Evolutionary conservation across 2,113 vertebrate genomes (phyloP).

Genomic region (Psilopsiagon aurifrons): DNA sequence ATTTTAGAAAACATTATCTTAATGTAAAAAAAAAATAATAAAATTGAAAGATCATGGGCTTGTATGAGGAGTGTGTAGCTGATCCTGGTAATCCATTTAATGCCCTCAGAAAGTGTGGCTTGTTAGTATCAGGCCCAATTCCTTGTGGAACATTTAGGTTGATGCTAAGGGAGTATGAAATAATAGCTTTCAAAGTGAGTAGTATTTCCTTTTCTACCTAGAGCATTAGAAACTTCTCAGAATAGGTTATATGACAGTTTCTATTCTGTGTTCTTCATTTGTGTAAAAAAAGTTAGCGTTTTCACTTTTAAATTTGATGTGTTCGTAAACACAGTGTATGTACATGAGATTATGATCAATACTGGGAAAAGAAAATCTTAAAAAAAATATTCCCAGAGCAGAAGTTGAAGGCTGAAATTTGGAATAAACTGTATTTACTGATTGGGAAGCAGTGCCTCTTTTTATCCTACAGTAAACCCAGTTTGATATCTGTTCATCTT

Average conservation of each 20-base stretch:
- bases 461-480: background rate
- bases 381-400: background rate
- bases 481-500: background rate
- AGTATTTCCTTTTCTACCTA: background rate
- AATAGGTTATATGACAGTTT: background rate
- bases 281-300: background rate
- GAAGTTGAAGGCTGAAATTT: background rate
- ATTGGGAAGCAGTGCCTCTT: background rate
- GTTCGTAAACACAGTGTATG: background rate
- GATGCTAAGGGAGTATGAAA: background rate
- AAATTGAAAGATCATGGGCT: background rate
- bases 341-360: background rate
- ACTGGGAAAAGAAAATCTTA: background rate
- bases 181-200: background rate
- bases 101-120: background rate
- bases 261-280: background rate
- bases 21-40: background rate
- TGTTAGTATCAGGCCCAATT: background rate
- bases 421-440: background rate
- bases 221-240: background rate
- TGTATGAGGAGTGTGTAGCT: background rate
- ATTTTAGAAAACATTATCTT: background rate
- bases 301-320: background rate
- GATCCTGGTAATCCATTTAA: background rate
- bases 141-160: background rate